These are phyloP conservation scores for Campylomormyrus tamandua DNA, from an alignment of 2,113 vertebrate genomes.

Conservation along the genomic window DNA sequence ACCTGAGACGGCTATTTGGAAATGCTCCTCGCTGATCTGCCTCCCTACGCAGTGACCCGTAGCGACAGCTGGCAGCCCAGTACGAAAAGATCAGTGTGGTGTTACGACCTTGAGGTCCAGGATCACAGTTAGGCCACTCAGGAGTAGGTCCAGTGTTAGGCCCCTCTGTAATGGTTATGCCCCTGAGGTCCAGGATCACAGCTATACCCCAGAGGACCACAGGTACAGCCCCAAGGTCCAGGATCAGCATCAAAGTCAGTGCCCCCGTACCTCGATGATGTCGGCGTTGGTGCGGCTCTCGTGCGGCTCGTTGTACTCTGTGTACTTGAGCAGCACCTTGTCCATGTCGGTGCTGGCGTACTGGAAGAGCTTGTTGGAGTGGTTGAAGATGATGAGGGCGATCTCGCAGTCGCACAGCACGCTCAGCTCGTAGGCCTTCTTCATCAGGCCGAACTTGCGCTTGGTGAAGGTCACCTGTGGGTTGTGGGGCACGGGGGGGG, in stretches of 20 bases:
- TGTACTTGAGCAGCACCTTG: conserved; percentile 94
- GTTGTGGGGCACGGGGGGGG: conserved; percentile 65
- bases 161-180: too few relatives aligned
- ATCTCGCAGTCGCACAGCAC: conserved; percentile 78
- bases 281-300: conserved; percentile 90
- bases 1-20: background rate
- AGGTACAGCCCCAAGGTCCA: background rate
- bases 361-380: conserved; percentile 93
- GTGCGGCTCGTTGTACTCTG: conserved; percentile 89
- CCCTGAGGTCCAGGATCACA: background rate
- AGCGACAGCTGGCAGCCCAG: background rate
- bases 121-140: background rate
- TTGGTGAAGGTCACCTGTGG: conserved; percentile 84
- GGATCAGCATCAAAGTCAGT: background rate
- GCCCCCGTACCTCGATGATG: conserved; percentile 77
- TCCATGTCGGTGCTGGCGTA: conserved; percentile 97
- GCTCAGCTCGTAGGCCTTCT: conserved; percentile 89
- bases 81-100: background rate
- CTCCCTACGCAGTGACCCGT: background rate
- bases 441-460: conserved; percentile 87
- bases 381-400: conserved; percentile 91
- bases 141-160: background rate
- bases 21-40: background rate
- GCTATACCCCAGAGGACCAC: background rate
- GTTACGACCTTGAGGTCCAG: background rate